A percentile compares a stretch with the other conserved stretches of the same genome.
These are phyloP conservation scores for Pomacea maculata DNA, from an alignment of 1,140 invertebrate species.

Conservation along the genomic window DNA sequence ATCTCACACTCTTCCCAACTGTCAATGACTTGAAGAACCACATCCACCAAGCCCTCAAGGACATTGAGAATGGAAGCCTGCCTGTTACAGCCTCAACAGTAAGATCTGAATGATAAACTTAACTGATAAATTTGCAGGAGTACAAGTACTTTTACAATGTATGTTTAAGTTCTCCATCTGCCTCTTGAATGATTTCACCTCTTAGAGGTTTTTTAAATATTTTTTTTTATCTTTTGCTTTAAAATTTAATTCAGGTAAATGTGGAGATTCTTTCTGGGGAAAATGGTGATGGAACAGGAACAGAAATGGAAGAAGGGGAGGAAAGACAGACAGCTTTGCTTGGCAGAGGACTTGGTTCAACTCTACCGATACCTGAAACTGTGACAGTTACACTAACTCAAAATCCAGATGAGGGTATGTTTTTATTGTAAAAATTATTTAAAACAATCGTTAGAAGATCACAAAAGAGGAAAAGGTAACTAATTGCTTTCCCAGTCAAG, in stretches of 20 bases:
- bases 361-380: constrained; percentile 52
- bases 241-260: constrained; percentile 44
- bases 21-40: constrained; percentile 66
- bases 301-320: constrained; percentile 3
- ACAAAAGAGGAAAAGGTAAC: no score
- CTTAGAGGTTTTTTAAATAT: not conserved
- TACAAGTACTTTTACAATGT: not conserved
- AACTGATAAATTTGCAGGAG: not conserved
- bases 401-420: constrained; percentile 57
- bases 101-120: constrained; percentile 17
- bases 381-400: constrained; percentile 65
- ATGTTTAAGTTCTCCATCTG: constrained; percentile 6
- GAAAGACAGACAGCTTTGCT: constrained; percentile 31
- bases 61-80: constrained; percentile 60
- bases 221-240: not conserved
- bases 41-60: constrained; percentile 63
- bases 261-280: constrained; percentile 46
- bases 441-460: no score
- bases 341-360: constrained; percentile 22
- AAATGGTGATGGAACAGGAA: constrained; percentile 7
- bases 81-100: constrained; percentile 50
- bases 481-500: no score
- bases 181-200: not conserved
- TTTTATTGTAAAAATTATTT: not conserved
- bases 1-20: constrained; percentile 63